phyloP scores from a whole-genome alignment of 2,797 vertebrate species.

The Cetoscarus ocellatus region DNA sequence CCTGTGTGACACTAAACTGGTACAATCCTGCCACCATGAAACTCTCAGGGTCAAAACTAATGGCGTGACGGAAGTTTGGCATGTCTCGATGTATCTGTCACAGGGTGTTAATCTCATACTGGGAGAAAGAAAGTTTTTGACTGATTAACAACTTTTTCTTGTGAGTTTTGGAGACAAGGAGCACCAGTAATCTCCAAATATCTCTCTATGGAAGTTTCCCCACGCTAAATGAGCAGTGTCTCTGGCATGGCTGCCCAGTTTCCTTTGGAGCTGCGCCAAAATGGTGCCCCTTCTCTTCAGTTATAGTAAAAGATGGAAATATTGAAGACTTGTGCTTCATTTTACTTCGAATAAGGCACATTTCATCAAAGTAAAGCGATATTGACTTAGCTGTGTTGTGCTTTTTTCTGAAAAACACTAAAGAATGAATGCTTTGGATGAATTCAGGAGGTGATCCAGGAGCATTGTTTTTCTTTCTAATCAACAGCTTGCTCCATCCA shows the following conservation, averaged over 20 bases:
- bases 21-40: slow-evolving; percentile 32
- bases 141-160: slow-evolving; percentile 50
- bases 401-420: slow-evolving; percentile 16
- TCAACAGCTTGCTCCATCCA: slow-evolving; percentile 53
- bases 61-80: slow-evolving; percentile 35
- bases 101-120: slow-evolving; percentile 42
- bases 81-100: slow-evolving; percentile 36
- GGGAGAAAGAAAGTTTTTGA: slow-evolving; percentile 19
- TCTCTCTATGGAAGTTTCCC: slow-evolving; percentile 39
- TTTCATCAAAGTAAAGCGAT: slow-evolving; percentile 6
- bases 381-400: slow-evolving; percentile 14
- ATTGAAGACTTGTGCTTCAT: slow-evolving; percentile 7
- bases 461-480: slow-evolving; percentile 69
- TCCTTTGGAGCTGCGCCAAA: slow-evolving; percentile 53
- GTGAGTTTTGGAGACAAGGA: slow-evolving; percentile 40
- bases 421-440: slow-evolving; percentile 25
- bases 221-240: slow-evolving; percentile 43
- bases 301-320: slow-evolving; percentile 30
- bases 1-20: slow-evolving; percentile 34
- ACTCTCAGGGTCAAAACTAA: slow-evolving; percentile 34
- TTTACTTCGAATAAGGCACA: slow-evolving; percentile 9
- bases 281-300: slow-evolving; percentile 53
- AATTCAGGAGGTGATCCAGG: not conserved
- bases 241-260: slow-evolving; percentile 48
- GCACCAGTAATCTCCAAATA: slow-evolving; percentile 36